A percentile compares a stretch with the other conserved stretches of the same genome.
Conservation (phyloP, 2,888 invertebrate species). For the Caenorhabditis parvicauda region DNA sequence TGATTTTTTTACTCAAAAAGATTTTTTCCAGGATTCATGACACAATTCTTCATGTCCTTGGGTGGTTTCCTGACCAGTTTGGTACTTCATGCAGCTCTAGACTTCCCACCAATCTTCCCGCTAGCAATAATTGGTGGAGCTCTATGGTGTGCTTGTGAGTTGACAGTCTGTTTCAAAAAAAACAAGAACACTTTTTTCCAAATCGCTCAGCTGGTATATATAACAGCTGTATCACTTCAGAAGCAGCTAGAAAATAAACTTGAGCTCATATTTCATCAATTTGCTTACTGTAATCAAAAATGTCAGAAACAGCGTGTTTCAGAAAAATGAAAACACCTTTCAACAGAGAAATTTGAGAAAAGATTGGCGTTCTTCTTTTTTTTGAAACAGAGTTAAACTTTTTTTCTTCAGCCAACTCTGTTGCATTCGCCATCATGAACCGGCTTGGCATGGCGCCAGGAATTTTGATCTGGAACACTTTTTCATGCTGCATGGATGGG, state of each 20-base stretch:
- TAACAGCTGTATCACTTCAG: background rate
- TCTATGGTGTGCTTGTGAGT: conserved; percentile 65
- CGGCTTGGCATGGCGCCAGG: conserved; percentile 65
- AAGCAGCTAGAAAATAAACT: too few relatives aligned
- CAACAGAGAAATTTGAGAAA: too few relatives aligned
- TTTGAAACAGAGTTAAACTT: background rate
- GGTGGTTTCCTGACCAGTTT: conserved; percentile 64
- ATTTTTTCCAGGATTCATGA: conserved; percentile 64
- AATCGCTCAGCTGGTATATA: background rate
- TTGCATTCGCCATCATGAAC: conserved; percentile 65
- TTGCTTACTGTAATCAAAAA: too few relatives aligned
- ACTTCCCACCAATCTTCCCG: conserved; percentile 63
- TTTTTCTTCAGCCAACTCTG: conserved; percentile 63
- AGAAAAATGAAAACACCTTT: too few relatives aligned
- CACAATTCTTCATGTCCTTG: conserved; percentile 65
- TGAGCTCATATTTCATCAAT: too few relatives aligned
- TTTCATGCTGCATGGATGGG: conserved; percentile 66
- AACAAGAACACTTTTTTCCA: background rate
- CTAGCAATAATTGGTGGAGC: conserved; percentile 66
- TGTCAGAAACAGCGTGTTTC: too few relatives aligned
- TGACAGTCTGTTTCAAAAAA: too few relatives aligned
- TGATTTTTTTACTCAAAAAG: background rate
- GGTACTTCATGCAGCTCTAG: conserved; percentile 60
- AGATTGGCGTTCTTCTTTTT: background rate
- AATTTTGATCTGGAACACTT: conserved; percentile 65